Evolutionary conservation across 2,888 invertebrate species (phyloP).

Genomic region (Crocallis elinguaria): DNA sequence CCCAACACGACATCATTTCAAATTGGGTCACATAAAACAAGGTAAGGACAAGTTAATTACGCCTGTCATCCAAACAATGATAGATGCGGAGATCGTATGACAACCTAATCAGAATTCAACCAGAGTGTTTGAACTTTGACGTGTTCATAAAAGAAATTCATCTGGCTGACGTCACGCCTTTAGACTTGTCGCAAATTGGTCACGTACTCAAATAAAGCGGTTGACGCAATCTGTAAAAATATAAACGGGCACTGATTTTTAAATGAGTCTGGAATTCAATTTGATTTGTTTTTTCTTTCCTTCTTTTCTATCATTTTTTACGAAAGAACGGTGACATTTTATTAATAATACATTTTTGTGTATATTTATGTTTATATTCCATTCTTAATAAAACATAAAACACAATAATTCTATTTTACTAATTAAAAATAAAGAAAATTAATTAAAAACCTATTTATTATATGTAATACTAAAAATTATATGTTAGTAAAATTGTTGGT

Average conservation of each 20-base stretch:
- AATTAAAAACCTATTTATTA: too few species aligned
- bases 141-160: slow-evolving; percentile 49
- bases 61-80: slow-evolving; percentile 71
- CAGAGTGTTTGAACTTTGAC: slow-evolving; percentile 73
- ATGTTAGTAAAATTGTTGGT: too few species aligned
- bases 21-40: slow-evolving; percentile 63
- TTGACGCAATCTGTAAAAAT: slow-evolving; percentile 36
- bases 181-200: slow-evolving; percentile 36
- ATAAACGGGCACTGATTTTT: slow-evolving; percentile 18
- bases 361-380: too few species aligned
- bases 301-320: too few species aligned
- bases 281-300: neutral
- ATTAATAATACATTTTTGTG: too few species aligned
- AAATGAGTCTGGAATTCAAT: slow-evolving; percentile 1
- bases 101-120: slow-evolving; percentile 73
- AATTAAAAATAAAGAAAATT: too few species aligned
- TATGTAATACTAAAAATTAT: too few species aligned
- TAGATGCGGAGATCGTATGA: slow-evolving; percentile 62
- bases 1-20: slow-evolving; percentile 47
- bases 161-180: slow-evolving; percentile 19
- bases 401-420: too few species aligned
- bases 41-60: slow-evolving; percentile 73
- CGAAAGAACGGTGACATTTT: too few species aligned
- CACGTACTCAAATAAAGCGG: slow-evolving; percentile 38
- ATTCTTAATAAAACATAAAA: too few species aligned